A percentile compares a stretch with the other conserved stretches of the same genome.
Evolutionary conservation across 1,140 invertebrate species (phyloP).

Genomic region (Bradynema listronoti): DNA sequence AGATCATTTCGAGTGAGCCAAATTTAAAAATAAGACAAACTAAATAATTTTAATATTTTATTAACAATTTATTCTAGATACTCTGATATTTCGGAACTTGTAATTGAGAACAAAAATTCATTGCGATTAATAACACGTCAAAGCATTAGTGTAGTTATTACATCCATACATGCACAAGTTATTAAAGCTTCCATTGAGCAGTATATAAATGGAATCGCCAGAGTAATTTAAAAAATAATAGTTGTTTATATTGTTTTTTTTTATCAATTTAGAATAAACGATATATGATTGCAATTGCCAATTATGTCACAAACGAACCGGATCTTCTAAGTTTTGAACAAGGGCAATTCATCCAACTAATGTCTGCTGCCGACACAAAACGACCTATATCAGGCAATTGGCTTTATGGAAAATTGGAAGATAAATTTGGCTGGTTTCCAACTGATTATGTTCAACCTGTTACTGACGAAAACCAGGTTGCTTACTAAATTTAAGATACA

Average conservation of each 20-base stretch:
- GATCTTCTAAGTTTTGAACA: conserved; percentile 31
- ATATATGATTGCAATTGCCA: conserved; percentile 25
- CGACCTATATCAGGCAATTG: conserved; percentile 25
- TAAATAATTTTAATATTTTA: background rate
- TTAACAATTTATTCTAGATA: conserved; percentile 12
- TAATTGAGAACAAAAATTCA: conserved; percentile 17
- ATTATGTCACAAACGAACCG: conserved; percentile 24
- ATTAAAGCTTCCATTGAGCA: conserved; percentile 26
- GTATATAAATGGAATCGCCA: conserved; percentile 18
- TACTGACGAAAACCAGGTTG: conserved; percentile 1
- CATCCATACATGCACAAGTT: conserved; percentile 17
- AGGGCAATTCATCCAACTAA: conserved; percentile 26
- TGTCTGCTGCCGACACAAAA: conserved; percentile 19
- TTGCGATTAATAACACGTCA: conserved; percentile 26
- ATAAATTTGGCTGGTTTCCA: conserved; percentile 29
- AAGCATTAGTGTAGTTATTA: conserved; percentile 23
- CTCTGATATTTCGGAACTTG: conserved; percentile 17
- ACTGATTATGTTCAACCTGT: conserved; percentile 33
- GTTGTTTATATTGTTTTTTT: conserved; percentile 20
- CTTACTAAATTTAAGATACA: background rate
- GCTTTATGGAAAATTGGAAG: conserved; percentile 34
- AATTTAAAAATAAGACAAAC: background rate
- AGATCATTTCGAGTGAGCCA: conserved; percentile 28
- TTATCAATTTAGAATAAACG: conserved; percentile 20
- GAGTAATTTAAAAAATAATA: conserved; percentile 7